phyloP scores from a whole-genome alignment of 37 sponge, comb jelly and placozoan species.

The Halichondria panicea region DNA sequence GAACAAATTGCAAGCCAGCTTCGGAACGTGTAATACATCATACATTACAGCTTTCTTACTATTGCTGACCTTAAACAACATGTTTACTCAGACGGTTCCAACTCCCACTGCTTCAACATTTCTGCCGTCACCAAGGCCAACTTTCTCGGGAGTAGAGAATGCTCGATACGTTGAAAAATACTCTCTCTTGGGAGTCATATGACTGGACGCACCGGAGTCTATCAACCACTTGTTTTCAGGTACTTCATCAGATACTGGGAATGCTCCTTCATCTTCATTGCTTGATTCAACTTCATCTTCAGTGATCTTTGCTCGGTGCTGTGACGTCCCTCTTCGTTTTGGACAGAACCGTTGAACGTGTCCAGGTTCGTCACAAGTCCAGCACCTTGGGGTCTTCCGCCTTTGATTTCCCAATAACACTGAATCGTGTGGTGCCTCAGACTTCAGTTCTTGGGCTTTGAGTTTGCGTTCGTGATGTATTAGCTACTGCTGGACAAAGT shows the following conservation, averaged over 20 bases:
- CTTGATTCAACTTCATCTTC: constrained; percentile 3
- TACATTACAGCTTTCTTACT: constrained; percentile 17
- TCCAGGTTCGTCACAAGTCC: constrained; percentile 32
- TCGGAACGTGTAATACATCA: constrained; percentile 18
- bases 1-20: constrained; percentile 31
- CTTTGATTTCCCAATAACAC: constrained; percentile 12
- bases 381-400: constrained; percentile 6
- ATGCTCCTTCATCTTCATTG: constrained; percentile 18
- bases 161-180: constrained; percentile 15
- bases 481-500: constrained; percentile 43
- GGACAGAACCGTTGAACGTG: constrained; percentile 48
- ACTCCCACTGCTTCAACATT: constrained; percentile 40
- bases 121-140: constrained; percentile 44
- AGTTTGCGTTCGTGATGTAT: constrained; percentile 39
- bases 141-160: constrained; percentile 30
- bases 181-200: constrained; percentile 36
- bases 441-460: neutral
- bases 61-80: constrained; percentile 22
- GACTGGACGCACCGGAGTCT: constrained; percentile 51
- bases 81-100: constrained; percentile 25
- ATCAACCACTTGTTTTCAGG: constrained; percentile 33
- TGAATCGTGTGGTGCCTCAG: neutral
- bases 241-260: constrained; percentile 10
- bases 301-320: constrained; percentile 17
- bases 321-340: constrained; percentile 1